Evolutionary conservation across 2,797 vertebrate species (phyloP).

Genomic region (Sebastes itinus): DNA sequence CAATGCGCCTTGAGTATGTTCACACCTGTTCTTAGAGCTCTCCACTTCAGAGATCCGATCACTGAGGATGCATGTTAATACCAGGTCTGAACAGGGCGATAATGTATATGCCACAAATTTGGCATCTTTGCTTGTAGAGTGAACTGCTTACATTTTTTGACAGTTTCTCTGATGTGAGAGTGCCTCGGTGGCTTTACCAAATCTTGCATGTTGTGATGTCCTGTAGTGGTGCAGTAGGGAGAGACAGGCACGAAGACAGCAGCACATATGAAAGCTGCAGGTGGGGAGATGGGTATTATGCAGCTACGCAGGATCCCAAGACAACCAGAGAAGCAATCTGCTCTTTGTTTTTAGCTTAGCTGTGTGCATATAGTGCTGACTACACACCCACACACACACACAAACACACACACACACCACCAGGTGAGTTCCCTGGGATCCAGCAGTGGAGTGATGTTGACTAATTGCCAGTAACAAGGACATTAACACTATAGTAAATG

Average conservation of each 20-base stretch:
- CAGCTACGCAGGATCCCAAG: slow-evolving; percentile 1
- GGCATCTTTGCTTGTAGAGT: not conserved
- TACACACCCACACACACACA: not conserved
- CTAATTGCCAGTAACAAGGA: not conserved
- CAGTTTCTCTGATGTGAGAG: not conserved
- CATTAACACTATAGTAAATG: not conserved
- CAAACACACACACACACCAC: not conserved
- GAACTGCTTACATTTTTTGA: not conserved
- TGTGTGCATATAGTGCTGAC: slow-evolving; percentile 16
- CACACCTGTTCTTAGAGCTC: too few relatives aligned
- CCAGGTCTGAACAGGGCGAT: too few relatives aligned
- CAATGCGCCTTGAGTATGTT: too few relatives aligned
- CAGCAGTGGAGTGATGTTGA: not conserved
- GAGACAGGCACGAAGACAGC: not conserved
- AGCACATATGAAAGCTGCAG: slow-evolving; percentile 4
- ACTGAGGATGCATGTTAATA: too few relatives aligned
- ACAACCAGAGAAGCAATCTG: slow-evolving; percentile 26
- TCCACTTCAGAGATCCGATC: too few relatives aligned
- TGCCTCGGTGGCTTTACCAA: not conserved
- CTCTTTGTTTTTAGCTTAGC: slow-evolving; percentile 43
- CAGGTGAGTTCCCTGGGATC: slow-evolving; percentile 4
- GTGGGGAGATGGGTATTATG: slow-evolving; percentile 7
- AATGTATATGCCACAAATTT: not conserved
- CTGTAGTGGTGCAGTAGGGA: not conserved
- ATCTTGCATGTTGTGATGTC: not conserved